Evolutionary conservation across 2,888 invertebrate species (phyloP).

Genomic region (Colostygia pectinataria): DNA sequence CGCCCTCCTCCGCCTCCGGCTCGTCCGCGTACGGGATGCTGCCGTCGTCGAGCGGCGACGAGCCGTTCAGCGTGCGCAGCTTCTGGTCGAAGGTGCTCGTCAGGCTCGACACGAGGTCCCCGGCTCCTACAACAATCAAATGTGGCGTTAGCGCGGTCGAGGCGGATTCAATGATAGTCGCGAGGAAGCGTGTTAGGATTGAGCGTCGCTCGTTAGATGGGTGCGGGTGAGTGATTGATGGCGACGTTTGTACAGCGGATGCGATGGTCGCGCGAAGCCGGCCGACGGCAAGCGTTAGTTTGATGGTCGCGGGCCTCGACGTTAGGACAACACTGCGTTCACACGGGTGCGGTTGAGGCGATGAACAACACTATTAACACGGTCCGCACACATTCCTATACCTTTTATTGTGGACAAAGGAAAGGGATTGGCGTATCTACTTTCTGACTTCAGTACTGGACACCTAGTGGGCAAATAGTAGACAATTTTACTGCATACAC

Average conservation of each 20-base stretch:
- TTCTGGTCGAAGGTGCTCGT: constrained; percentile 94
- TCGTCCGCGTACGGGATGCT: constrained; percentile 86
- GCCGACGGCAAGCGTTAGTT: constrained; percentile 69
- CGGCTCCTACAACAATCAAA: constrained; percentile 86
- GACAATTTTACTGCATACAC: constrained; percentile 60
- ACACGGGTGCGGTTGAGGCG: constrained; percentile 30
- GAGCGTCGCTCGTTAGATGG: constrained; percentile 45
- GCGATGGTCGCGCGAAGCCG: constrained; percentile 59
- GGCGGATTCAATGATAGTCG: constrained; percentile 15
- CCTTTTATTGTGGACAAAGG: constrained; percentile 79
- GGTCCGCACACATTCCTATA: constrained; percentile 75
- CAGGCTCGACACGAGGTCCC: constrained; percentile 91
- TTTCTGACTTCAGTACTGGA: constrained; percentile 82
- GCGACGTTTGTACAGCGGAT: constrained; percentile 48
- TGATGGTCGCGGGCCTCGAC: constrained; percentile 31
- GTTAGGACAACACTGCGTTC: constrained; percentile 34
- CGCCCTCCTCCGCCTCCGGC: constrained; percentile 80
- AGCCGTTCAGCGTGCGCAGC: constrained; percentile 88
- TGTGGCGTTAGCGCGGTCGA: constrained; percentile 32
- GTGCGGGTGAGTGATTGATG: constrained; percentile 46
- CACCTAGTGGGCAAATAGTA: constrained; percentile 78
- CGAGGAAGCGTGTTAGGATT: constrained; percentile 63
- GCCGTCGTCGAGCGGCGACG: constrained; percentile 85
- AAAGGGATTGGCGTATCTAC: constrained; percentile 79
- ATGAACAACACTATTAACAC: constrained; percentile 60